Evolutionary conservation across 1,140 invertebrate species (phyloP), one percentile per base, ranked within the genome.

Genomic region (Monomorium pharaonis): DNA sequence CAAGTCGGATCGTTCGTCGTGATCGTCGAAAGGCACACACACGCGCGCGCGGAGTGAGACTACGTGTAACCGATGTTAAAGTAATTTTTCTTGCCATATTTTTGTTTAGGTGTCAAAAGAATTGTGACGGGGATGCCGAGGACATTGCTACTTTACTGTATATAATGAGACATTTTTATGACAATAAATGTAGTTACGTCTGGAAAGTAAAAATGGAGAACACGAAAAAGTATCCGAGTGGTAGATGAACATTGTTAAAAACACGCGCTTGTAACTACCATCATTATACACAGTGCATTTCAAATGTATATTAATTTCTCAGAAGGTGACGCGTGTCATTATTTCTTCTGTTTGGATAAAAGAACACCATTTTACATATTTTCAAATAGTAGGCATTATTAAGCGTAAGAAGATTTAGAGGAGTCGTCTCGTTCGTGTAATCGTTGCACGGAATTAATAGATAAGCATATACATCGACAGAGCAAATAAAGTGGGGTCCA

Each of bases 131-230:
- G 75, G 6, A 37, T 42, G 49, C 63, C 27, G 47, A 87, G 24
- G 63, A 12, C 42, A 56, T 88, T 42, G 42, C 12, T 75, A 75
- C 56, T 62, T 87, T 85, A 77, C 62, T 89, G 89, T 88, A 91
- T 81, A 89, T 90, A 91, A 84, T 21, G 56, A 86, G 78, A 76
- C 72, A 86, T 91, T 91, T 91, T 88, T 91, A 90, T 87, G 90
- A 91, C 90, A 91, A 91, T 91, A 91, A 91, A 70, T 76, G 51
- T 91, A 88, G 78, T 30, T 85, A 70, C 70, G 70, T 67, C 33
- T 56, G 47, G 54, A 42, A 76, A 51, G 33, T 42, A 56, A 72
- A 77, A 42, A n/a, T n/a, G n/a, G 6, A 65, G 12, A 49, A 56
- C 27, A 44, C 77, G 62, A 42, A 42, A 65, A 65, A 42, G 33